Conservation (phyloP, 1,140 invertebrate genomes). For the Caligus rogercresseyi region DNA sequence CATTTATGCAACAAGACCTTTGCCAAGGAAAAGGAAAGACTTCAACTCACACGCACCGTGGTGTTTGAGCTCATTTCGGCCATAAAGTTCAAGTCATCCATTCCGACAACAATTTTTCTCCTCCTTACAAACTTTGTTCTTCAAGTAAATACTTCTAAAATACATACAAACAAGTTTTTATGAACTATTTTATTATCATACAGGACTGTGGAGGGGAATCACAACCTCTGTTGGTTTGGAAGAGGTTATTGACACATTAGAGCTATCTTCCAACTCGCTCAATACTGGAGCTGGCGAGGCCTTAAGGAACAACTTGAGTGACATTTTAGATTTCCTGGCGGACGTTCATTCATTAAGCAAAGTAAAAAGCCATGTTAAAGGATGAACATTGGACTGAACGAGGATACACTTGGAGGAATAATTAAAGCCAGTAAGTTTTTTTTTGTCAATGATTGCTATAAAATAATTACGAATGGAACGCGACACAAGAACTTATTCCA, state of each 20-base stretch:
- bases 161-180: background rate
- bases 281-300: constrained; percentile 79
- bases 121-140: constrained; percentile 71
- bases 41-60: constrained; percentile 67
- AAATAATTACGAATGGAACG: no score
- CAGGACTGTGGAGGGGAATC: background rate
- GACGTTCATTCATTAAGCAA: constrained; percentile 92
- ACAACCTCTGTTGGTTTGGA: background rate
- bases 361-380: constrained; percentile 54
- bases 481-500: no score
- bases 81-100: constrained; percentile 77
- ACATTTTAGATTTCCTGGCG: constrained; percentile 82
- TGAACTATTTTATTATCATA: background rate
- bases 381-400: constrained; percentile 18
- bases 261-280: background rate
- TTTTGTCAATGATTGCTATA: no score
- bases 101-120: constrained; percentile 84
- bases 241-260: background rate
- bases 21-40: constrained; percentile 76
- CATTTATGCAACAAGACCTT: constrained; percentile 72
- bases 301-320: constrained; percentile 72
- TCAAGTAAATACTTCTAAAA: constrained; percentile 38
- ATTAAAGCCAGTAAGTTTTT: constrained; percentile 53
- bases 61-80: constrained; percentile 86
- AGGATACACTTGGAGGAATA: constrained; percentile 78